These are phyloP conservation scores for Prostheceraeus crozeri DNA, from an alignment of 2,888 invertebrate genomes.

Conservation along the genomic window DNA sequence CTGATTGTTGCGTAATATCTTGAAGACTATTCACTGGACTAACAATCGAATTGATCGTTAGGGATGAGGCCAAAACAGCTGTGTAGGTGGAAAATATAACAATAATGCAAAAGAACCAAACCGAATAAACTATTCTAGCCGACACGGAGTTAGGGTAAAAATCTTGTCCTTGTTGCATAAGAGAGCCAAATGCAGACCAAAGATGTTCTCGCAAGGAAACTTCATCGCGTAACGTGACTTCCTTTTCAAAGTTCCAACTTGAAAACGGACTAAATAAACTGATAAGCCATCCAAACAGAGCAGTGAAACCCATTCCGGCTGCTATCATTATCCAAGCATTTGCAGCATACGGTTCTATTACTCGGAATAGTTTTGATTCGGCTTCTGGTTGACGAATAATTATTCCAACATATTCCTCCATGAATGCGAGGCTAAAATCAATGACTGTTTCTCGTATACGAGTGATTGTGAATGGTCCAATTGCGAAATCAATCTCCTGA, in stretches of 20 bases:
- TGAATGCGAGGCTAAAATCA: slow-evolving; percentile 43
- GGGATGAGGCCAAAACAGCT: slow-evolving; percentile 37
- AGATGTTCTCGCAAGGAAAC: slow-evolving; percentile 39
- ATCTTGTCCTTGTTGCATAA: slow-evolving; percentile 44
- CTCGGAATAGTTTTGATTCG: slow-evolving; percentile 42
- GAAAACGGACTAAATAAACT: slow-evolving; percentile 40
- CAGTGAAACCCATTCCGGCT: slow-evolving; percentile 41
- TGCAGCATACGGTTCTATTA: slow-evolving; percentile 41
- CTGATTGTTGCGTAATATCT: slow-evolving; percentile 29
- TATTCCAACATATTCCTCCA: slow-evolving; percentile 45
- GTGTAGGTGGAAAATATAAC: slow-evolving; percentile 36
- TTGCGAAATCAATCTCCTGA: slow-evolving; percentile 44
- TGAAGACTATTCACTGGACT: slow-evolving; percentile 32
- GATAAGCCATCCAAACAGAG: slow-evolving; percentile 42
- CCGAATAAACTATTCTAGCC: slow-evolving; percentile 35
- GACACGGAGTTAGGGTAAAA: slow-evolving; percentile 37
- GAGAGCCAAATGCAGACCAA: slow-evolving; percentile 44
- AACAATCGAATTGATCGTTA: slow-evolving; percentile 26
- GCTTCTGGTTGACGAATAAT: slow-evolving; percentile 43
- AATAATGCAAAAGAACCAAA: slow-evolving; percentile 37
- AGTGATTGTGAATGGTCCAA: slow-evolving; percentile 44
- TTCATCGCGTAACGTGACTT: neutral
- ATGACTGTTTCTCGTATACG: slow-evolving; percentile 41
- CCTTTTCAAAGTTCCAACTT: slow-evolving; percentile 38
- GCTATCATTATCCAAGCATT: slow-evolving; percentile 44